Conservation (phyloP, 1,140 invertebrate genomes). For the Gryllus bimaculatus region DNA sequence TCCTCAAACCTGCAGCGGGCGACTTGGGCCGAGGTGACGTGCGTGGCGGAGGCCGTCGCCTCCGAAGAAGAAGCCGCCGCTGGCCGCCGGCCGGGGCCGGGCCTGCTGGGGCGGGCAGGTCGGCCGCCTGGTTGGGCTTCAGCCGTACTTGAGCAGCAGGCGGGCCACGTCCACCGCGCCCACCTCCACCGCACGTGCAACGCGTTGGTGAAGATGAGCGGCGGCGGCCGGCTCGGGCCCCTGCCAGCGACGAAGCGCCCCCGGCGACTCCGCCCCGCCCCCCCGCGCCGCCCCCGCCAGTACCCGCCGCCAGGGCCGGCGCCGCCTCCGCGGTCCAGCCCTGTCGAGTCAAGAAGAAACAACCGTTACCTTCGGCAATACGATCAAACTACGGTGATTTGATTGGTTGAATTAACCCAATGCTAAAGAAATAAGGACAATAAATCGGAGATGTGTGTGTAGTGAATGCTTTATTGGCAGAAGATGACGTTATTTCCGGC, state of each 20-base stretch:
- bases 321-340: conserved; percentile 21
- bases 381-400: too few relatives aligned
- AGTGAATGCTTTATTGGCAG: too few relatives aligned
- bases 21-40: background rate
- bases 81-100: background rate
- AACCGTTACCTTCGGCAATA: background rate
- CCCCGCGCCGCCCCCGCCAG: too few relatives aligned
- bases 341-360: conserved; percentile 17
- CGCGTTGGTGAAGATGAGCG: conserved; percentile 44
- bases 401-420: too few relatives aligned
- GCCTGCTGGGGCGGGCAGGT: conserved; percentile 24
- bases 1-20: too few relatives aligned
- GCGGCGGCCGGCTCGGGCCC: conserved; percentile 23
- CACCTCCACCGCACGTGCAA: conserved; percentile 47
- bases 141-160: conserved; percentile 43
- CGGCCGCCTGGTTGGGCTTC: conserved; percentile 42
- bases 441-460: too few relatives aligned
- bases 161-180: conserved; percentile 44
- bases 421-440: too few relatives aligned
- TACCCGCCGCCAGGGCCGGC: too few relatives aligned
- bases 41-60: background rate
- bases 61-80: conserved; percentile 13
- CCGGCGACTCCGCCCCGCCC: background rate
- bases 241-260: conserved; percentile 13
- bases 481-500: too few relatives aligned